Base-by-base conservation (phyloP, 1,140 invertebrate genomes). In the Hirudo medicinalis region DNA sequence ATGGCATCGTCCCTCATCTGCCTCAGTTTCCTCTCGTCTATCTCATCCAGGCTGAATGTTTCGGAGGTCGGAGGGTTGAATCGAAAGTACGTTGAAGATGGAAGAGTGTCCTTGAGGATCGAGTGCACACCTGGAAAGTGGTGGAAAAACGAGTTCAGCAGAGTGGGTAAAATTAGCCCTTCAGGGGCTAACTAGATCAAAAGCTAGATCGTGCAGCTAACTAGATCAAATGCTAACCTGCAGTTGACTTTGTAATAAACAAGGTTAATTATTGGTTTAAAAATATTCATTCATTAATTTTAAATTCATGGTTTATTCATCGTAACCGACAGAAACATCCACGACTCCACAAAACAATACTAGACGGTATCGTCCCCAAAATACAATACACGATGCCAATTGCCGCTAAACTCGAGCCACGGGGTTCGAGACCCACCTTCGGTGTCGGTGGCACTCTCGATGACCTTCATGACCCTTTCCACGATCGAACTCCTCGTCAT, bases 41-140 rank as follows among this genome's bases (percentile, higher is more conserved):
- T 90, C 81, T 95, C 92, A 77, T 91, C 90, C 83, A 97, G 88
- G 3, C 85, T 84, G 29, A 91, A 84, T 78, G 90, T 87, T 78
- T 92, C 89, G 67, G 88, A 88, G 53, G 95, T 82, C 76, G 92
- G 91, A 0, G 93, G 93, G 82, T 95, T 95, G 79, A 96, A 90
- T 13, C 93, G 86, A 78, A 87, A 95, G 80, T 97, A 97, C 25
- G 86, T 85, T 27, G 87, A 83, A 0, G 86, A 85, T 20, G 89
- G 89, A 20, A 96, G 81, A 57, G 94, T 80, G 80, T 94, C 91
- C 76, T 88, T 88, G 71, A 95, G 78, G 63, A 89, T 87, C 55
- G 87, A 87, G 79, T 95, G 92, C 13, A 81, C 78, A 71, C 73
- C 80, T 81, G 74, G n/a, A 78, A 76, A 22, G 43, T 5, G 57